A percentile compares a stretch with the other conserved stretches of the same genome.
These are phyloP conservation scores for Gymnocheta viridis DNA, from an alignment of 2,888 invertebrate genomes.

Conservation along the genomic window DNA sequence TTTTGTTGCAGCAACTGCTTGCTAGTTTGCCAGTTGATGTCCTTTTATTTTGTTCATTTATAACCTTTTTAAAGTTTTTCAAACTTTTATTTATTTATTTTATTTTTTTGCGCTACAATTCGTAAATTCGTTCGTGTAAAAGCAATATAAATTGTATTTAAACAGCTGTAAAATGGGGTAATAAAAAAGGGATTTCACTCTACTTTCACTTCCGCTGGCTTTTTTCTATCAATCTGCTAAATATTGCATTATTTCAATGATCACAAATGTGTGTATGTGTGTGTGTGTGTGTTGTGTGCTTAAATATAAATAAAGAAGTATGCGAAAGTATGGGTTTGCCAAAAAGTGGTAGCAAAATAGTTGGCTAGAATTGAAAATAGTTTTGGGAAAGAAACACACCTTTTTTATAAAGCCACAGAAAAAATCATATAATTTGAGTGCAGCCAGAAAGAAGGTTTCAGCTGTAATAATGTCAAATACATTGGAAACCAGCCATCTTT, in stretches of 20 bases:
- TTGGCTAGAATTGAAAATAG: not conserved
- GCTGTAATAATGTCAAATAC: not conserved
- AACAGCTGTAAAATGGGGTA: slow-evolving; percentile 59
- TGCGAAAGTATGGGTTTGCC: slow-evolving; percentile 7
- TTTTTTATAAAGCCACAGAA: not conserved
- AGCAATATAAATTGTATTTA: slow-evolving; percentile 65
- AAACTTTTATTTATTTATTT: not conserved
- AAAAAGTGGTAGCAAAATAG: not conserved
- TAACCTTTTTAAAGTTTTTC: slow-evolving; percentile 50
- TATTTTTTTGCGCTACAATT: slow-evolving; percentile 5
- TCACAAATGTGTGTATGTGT: slow-evolving; percentile 8
- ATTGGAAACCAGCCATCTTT: not conserved
- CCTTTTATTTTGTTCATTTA: slow-evolving; percentile 25
- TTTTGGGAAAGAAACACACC: not conserved
- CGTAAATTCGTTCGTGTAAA: slow-evolving; percentile 54
- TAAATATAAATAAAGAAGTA: slow-evolving; percentile 14
- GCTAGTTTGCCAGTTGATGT: not conserved
- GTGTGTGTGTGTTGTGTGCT: no score
- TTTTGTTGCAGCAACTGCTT: not conserved
- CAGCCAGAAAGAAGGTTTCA: not conserved
- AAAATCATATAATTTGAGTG: not conserved
- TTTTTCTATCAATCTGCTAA: slow-evolving; percentile 22
- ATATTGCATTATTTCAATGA: slow-evolving; percentile 49
- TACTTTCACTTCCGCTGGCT: slow-evolving; percentile 36
- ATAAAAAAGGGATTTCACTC: slow-evolving; percentile 55